Evolutionary conservation across 2,113 vertebrate species (phyloP), one percentile per base, ranked within the genome.

Genomic region (Erythrocebus patas): DNA sequence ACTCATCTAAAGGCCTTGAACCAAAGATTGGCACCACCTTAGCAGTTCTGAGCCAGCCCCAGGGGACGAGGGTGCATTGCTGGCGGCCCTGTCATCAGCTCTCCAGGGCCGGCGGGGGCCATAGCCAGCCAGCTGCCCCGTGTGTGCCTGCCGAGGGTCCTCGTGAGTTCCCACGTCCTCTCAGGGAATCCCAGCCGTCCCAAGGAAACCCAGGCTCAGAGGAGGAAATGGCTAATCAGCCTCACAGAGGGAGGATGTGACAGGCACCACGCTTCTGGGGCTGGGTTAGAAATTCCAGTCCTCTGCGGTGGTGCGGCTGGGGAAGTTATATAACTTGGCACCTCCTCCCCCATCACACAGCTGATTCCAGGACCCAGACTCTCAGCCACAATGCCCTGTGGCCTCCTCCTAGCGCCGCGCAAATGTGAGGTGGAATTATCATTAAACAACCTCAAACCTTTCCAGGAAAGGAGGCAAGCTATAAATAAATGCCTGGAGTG

Each of bases 121-220:
- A 0, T 0, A 43, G n/a, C 4, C 35, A 23, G n/a, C 68, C 8
- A 8, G 38, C 2, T 52, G 52, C 66, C 70, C 66, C 27, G 18
- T 25, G 13, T 10, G 0, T 38, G n/a, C 6, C 3, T 1, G 11
- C 17, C 0, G 0, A 1, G 59, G 27, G 79, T 35, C 23, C 75
- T 25, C 1, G 27, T 10, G 64, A 75, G 25, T 2, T 48, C 76
- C 82, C 1, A 0, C 0, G 38, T 4, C 30, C 68, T 20, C 86
- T 55, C 13, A 0, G 45, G 83, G 79, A 72, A 30, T 52, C 75
- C 84, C n/a, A 52, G 0, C 14, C 3, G 30, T 55, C 55, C 55
- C 16, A 10, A 52, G 45, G 73, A 81, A 12, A 6, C 43, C 25
- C 14, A 40, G 61, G 9, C 86, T 76, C 61, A 20, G 27, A 68